phyloP scores from a whole-genome alignment of 1,140 invertebrate genomes.

The Hylyphantes graminicola region DNA sequence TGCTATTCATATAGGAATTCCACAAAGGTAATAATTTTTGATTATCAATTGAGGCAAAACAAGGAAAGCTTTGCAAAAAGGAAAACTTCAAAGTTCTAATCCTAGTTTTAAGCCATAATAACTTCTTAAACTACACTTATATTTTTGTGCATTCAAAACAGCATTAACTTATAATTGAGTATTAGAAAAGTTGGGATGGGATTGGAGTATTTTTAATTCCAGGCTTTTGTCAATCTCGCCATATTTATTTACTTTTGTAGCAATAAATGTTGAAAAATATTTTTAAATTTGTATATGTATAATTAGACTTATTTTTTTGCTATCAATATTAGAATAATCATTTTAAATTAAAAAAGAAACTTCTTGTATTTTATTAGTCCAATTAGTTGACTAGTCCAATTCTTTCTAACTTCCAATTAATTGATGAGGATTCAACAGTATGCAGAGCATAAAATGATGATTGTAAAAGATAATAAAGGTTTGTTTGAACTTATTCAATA shows the following conservation, averaged over 20 bases:
- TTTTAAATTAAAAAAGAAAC: background rate
- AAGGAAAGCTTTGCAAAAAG: background rate
- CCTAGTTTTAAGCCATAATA: background rate
- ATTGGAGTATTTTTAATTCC: no score
- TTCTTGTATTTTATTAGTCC: background rate
- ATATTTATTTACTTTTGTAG: no score
- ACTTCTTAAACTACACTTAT: no score
- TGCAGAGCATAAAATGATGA: background rate
- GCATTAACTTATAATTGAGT: no score
- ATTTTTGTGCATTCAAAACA: no score
- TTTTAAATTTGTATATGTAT: background rate
- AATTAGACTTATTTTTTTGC: background rate
- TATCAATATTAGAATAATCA: background rate
- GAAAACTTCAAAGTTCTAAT: background rate
- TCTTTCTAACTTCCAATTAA: background rate
- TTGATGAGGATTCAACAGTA: background rate
- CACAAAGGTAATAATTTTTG: constrained; percentile 72
- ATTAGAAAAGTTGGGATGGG: no score
- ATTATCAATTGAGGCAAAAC: background rate
- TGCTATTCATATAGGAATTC: constrained; percentile 94
- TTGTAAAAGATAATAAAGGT: background rate
- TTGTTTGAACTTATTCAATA: background rate
- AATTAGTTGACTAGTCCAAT: background rate
- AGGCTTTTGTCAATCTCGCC: no score
- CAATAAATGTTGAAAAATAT: no score